A percentile compares a stretch with the other conserved stretches of the same genome.
Conservation (phyloP, 2,888 invertebrate genomes). For the Tenthredo mesomela region DNA sequence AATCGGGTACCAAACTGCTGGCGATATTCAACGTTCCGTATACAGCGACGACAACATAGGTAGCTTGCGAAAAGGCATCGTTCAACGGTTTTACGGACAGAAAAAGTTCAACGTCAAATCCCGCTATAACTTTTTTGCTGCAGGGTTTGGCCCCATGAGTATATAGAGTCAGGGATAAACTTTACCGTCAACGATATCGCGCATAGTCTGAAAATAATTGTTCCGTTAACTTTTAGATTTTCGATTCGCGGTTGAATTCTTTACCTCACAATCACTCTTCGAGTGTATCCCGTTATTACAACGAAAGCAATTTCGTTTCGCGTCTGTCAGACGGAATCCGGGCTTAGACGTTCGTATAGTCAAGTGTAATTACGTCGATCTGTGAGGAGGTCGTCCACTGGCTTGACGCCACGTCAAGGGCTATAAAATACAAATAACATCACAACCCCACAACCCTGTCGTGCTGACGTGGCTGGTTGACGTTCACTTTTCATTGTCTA, state of each 20-base stretch:
- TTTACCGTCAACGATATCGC: constrained; percentile 1
- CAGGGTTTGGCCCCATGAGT: background rate
- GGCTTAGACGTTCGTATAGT: constrained; percentile 38
- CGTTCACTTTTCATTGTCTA: background rate
- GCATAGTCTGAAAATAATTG: background rate
- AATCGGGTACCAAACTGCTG: constrained; percentile 40
- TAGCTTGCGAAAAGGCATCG: constrained; percentile 16
- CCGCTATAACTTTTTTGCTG: background rate
- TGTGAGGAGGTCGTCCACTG: constrained; percentile 13
- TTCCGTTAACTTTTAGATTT: background rate
- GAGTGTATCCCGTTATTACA: constrained; percentile 37
- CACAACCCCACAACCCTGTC: background rate
- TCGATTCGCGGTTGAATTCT: background rate
- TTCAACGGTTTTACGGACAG: constrained; percentile 16
- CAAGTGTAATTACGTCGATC: constrained; percentile 50
- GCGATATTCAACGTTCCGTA: constrained; percentile 37
- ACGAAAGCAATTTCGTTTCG: constrained; percentile 30
- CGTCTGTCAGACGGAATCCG: constrained; percentile 36
- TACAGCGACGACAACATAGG: background rate
- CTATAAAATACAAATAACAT: constrained; percentile 17
- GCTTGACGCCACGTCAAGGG: constrained; percentile 29
- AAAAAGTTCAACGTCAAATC: constrained; percentile 37
- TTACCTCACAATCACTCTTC: background rate
- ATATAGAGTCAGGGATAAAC: background rate
- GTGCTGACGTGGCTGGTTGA: constrained; percentile 1